phyloP scores from a whole-genome alignment of 2,797 vertebrate species.

The Protonibea diacanthus region DNA sequence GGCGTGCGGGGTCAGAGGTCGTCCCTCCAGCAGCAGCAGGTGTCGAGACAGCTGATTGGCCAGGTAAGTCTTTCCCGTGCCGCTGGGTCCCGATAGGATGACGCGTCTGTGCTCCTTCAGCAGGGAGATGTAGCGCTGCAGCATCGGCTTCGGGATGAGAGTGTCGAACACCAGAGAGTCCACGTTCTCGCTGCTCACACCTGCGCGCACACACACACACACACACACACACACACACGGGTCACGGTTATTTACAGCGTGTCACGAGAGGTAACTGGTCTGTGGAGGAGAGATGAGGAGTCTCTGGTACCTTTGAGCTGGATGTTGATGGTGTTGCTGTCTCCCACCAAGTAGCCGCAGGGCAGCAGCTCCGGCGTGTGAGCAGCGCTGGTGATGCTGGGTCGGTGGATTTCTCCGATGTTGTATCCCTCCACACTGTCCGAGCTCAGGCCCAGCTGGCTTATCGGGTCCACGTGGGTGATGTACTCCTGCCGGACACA shows the following conservation, averaged over 20 bases:
- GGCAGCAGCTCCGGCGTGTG: constrained; percentile 94
- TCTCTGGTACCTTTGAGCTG: constrained; percentile 89
- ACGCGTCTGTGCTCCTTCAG: constrained; percentile 93
- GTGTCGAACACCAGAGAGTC: constrained; percentile 95
- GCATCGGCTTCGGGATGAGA: constrained; percentile 94
- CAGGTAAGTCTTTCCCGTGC: constrained; percentile 95
- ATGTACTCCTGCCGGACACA: constrained; percentile 93
- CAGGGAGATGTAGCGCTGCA: constrained; percentile 95
- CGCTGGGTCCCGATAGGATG: constrained; percentile 96
- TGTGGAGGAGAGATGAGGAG: not conserved
- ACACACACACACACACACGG: constrained; percentile 18
- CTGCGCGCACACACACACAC: constrained; percentile 73
- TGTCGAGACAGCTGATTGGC: constrained; percentile 93
- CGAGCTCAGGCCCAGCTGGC: constrained; percentile 93
- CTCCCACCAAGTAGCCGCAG: constrained; percentile 98
- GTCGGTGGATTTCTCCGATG: constrained; percentile 93
- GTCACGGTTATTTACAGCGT: too few relatives aligned
- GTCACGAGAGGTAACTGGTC: not conserved
- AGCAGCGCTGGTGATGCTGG: constrained; percentile 72
- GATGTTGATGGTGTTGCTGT: constrained; percentile 95
- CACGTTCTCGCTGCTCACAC: constrained; percentile 88
- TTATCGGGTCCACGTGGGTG: constrained; percentile 93
- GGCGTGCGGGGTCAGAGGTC: constrained; percentile 86
- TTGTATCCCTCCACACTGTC: constrained; percentile 96
- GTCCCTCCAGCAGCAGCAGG: constrained; percentile 90